Conservation (phyloP, 1,140 invertebrate species). For the Drosophila melanogaster region DNA sequence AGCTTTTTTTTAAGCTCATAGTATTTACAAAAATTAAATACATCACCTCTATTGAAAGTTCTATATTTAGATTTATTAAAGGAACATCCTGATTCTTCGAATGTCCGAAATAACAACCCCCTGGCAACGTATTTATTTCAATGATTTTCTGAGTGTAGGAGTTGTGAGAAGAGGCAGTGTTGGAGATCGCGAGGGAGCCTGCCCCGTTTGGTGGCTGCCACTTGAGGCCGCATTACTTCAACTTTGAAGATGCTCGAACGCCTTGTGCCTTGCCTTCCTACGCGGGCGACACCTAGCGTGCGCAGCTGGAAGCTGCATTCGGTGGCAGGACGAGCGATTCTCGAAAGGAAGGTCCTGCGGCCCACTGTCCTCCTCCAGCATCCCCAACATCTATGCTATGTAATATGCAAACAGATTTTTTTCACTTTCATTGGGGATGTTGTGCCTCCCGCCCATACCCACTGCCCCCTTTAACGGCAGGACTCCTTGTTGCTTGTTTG, state of each 20-base stretch:
- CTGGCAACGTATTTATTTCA: background rate
- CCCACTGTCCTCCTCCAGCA: slow-evolving; percentile 36
- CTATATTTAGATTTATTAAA: too few relatives aligned
- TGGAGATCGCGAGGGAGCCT: slow-evolving; percentile 9
- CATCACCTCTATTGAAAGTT: too few relatives aligned
- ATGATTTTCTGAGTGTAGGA: background rate
- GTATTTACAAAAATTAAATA: too few relatives aligned
- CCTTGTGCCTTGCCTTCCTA: slow-evolving; percentile 29
- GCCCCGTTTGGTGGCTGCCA: slow-evolving; percentile 58
- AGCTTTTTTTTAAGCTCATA: too few relatives aligned
- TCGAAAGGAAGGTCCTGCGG: slow-evolving; percentile 15
- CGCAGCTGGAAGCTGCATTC: slow-evolving; percentile 69
- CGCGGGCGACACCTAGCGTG: slow-evolving; percentile 76
- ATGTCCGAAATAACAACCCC: too few relatives aligned
- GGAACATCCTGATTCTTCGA: too few relatives aligned
- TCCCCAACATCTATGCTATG: slow-evolving; percentile 30
- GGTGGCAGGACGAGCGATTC: slow-evolving; percentile 17
- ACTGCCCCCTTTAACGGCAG: background rate
- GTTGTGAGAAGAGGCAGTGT: background rate
- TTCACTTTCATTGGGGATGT: slow-evolving; percentile 74
- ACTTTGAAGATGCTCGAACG: slow-evolving; percentile 79
- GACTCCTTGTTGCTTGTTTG: slow-evolving; percentile 62
- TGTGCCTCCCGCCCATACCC: slow-evolving; percentile 22
- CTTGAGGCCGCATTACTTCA: slow-evolving; percentile 81
- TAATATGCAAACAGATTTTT: slow-evolving; percentile 79